A percentile compares a stretch with the other conserved stretches of the same genome.
Evolutionary conservation across 2,888 invertebrate species (phyloP).

Genomic region (Heliconius sara): DNA sequence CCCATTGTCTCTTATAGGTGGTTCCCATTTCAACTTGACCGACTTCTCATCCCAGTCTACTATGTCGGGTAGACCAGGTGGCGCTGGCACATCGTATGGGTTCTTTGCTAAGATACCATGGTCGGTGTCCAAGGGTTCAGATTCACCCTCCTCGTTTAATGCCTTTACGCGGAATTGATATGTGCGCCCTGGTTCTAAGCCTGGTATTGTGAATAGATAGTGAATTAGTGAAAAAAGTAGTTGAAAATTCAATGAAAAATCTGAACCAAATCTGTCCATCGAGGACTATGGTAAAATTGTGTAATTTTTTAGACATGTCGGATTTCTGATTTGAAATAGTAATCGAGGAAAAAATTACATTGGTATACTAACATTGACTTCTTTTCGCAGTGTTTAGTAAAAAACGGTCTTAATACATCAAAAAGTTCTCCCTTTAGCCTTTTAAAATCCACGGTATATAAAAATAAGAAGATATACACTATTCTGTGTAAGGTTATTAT

Average conservation of each 20-base stretch:
- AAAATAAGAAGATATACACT: too few relatives aligned
- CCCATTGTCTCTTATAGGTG: slow-evolving; percentile 94
- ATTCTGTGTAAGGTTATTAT: too few relatives aligned
- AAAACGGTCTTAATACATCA: too few relatives aligned
- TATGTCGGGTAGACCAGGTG: slow-evolving; percentile 95
- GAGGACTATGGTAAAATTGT: not conserved
- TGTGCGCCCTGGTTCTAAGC: slow-evolving; percentile 96
- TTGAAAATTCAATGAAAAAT: not conserved
- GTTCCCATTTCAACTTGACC: slow-evolving; percentile 95
- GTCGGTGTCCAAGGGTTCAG: slow-evolving; percentile 96
- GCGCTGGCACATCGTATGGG: slow-evolving; percentile 95
- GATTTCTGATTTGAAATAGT: too few relatives aligned
- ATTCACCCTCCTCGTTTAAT: slow-evolving; percentile 98
- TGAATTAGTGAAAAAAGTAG: not conserved
- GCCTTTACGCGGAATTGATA: slow-evolving; percentile 99
- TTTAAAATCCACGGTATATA: too few relatives aligned
- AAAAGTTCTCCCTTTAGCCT: too few relatives aligned
- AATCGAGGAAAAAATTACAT: too few relatives aligned
- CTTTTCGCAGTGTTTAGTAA: too few relatives aligned
- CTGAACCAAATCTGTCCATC: not conserved
- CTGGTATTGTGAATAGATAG: slow-evolving; percentile 65
- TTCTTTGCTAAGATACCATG: slow-evolving; percentile 96
- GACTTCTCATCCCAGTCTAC: slow-evolving; percentile 96
- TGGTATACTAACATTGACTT: too few relatives aligned
- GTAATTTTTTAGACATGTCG: not conserved